Evolutionary conservation across 1,140 invertebrate species (phyloP).

Genomic region (Metaphire vulgaris): DNA sequence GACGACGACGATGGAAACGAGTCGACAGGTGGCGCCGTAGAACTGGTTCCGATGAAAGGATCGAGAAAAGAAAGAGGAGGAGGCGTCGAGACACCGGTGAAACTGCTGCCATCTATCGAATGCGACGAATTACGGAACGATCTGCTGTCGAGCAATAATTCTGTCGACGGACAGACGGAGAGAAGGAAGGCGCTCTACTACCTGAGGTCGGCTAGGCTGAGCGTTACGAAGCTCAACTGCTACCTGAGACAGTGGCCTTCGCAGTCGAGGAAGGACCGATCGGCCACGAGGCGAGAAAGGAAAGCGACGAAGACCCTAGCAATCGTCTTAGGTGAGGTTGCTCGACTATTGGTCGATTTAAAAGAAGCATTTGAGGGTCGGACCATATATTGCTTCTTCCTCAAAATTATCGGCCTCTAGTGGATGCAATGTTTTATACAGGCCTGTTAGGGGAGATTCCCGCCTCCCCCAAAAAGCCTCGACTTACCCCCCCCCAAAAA

Average conservation of each 20-base stretch:
- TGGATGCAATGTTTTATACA: too few species aligned
- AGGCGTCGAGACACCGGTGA: background rate
- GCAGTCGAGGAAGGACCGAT: slow-evolving; percentile 10
- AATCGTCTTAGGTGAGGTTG: slow-evolving; percentile 12
- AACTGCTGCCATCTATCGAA: background rate
- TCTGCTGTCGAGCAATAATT: background rate
- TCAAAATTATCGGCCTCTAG: too few species aligned
- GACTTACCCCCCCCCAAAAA: too few species aligned
- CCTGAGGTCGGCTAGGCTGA: background rate
- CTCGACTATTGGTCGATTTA: too few species aligned
- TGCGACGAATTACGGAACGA: too few species aligned
- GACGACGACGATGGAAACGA: background rate
- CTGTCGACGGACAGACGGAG: background rate
- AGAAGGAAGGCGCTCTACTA: background rate
- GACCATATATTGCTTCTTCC: too few species aligned
- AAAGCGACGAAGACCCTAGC: slow-evolving; percentile 17
- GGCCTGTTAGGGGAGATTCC: too few species aligned
- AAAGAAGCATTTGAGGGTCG: too few species aligned
- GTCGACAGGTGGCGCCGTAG: background rate
- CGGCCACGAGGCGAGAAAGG: slow-evolving; percentile 10
- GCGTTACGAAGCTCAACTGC: background rate
- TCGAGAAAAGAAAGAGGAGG: background rate
- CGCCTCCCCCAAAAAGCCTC: too few species aligned
- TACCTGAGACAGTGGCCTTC: background rate
- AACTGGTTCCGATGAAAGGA: background rate